Base-by-base conservation (phyloP, 2,888 invertebrate species). In the Ceraclea dissimilis region DNA sequence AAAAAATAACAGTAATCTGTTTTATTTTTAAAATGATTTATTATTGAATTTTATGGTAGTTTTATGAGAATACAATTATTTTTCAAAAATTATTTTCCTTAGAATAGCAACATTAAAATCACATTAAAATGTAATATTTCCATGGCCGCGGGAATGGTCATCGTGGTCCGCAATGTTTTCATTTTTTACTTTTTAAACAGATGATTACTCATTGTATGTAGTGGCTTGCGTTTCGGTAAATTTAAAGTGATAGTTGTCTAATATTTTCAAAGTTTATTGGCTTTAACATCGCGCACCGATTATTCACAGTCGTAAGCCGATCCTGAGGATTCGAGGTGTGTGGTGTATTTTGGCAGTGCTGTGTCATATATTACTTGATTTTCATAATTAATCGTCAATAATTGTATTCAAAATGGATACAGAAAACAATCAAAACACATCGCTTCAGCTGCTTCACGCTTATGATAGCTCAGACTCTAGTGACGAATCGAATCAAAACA, bases 391-490 rank as follows among this genome's bases (percentile, higher is more conserved):
- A 6, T 6, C 13, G 13, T 39, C 5, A n/a, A 2, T 8, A 13
- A 39, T 39, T 8, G 5, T 13, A 4, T 39, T 16, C 13, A 39
- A 39, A 39, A 39, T 39, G 39, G 39, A 55, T 34, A 31, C 33
- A 33, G 19, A 39, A 18, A 31, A 46, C 8, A 20, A 17, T 49
- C n/a, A 33, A 33, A 58, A 58, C 26, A 18, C 57, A 11, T 54
- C 54, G 10, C 54, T 58, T 26, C 51, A 54, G 17, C 50, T 60
- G 18, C 22, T 60, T 18, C 60, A 55, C 49, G 56, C 47, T 4
- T 60, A 60, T 26, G 53, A 53, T 31, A 60, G 58, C 22, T 20
- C 20, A 8, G 20, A 39, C n/a, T 11, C 39, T 16, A 16, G 39
- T 13, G 22, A 43, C 44, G 52, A 44, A 52, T 52, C 44, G 2